Conservation (phyloP, 2,888 invertebrate genomes). For the Timandra comae region DNA sequence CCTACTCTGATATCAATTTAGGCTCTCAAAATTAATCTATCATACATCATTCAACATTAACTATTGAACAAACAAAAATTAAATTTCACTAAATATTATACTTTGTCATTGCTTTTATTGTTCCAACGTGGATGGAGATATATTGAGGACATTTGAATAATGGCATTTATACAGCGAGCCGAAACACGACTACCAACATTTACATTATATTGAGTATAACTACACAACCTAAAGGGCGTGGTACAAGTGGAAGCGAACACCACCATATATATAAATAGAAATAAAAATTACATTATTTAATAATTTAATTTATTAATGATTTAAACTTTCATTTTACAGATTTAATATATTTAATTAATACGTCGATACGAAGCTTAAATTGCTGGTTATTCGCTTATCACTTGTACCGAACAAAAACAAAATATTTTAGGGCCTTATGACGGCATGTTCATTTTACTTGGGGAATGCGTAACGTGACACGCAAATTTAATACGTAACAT, state of each 20-base stretch:
- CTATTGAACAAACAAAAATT: constrained; percentile 10
- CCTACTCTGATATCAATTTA: constrained; percentile 43
- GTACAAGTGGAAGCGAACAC: constrained; percentile 41
- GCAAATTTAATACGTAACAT: too few relatives aligned
- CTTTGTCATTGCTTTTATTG: constrained; percentile 48
- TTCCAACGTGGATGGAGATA: constrained; percentile 72
- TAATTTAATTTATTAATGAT: constrained; percentile 2
- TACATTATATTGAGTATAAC: constrained; percentile 43
- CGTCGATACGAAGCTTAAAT: neutral
- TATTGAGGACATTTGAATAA: constrained; percentile 56
- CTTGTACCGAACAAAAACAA: constrained; percentile 13
- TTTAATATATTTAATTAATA: too few relatives aligned
- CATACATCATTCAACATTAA: constrained; percentile 23
- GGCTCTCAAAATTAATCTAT: constrained; percentile 29
- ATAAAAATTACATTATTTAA: constrained; percentile 9
- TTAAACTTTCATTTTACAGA: too few relatives aligned
- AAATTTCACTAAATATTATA: constrained; percentile 17
- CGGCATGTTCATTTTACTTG: too few relatives aligned
- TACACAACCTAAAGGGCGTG: constrained; percentile 56
- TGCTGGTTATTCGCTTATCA: constrained; percentile 9
- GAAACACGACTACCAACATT: constrained; percentile 46
- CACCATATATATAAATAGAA: constrained; percentile 4
- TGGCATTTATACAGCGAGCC: constrained; percentile 50
- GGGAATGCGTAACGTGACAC: too few relatives aligned
- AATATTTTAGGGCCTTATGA: constrained; percentile 22